These are phyloP conservation scores for Sebastes reedi DNA, from an alignment of 2,797 vertebrate species.

Conservation along the genomic window DNA sequence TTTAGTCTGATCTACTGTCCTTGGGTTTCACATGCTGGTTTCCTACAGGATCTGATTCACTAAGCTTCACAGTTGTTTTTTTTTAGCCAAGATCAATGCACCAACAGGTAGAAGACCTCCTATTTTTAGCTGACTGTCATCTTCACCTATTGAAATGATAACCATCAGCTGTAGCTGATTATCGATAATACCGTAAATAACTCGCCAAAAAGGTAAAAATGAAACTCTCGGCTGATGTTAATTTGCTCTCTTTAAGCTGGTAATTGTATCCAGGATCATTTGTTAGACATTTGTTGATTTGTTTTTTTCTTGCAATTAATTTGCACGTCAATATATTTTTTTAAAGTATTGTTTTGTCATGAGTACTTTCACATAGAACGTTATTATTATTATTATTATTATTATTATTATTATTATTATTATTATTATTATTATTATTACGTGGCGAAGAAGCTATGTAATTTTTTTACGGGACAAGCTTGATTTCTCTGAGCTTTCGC, in stretches of 20 bases:
- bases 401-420: no score
- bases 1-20: background rate
- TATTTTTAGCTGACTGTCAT: background rate
- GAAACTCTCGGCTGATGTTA: background rate
- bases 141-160: background rate
- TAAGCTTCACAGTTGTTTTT: background rate
- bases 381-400: no score
- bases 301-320: no score
- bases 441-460: no score
- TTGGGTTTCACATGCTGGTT: background rate
- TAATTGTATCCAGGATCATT: background rate
- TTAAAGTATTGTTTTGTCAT: fast-evolving
- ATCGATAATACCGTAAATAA: background rate
- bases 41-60: background rate
- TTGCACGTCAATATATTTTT: no score
- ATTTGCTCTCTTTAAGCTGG: background rate
- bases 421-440: no score
- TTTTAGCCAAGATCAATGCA: background rate
- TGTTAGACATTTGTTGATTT: no score
- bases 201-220: background rate
- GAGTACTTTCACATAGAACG: no score
- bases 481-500: no score
- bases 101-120: background rate
- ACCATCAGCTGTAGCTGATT: background rate
- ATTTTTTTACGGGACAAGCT: no score